These are phyloP conservation scores for Pongo pygmaeus DNA, from an alignment of 2,113 vertebrate genomes.

Conservation along the genomic window DNA sequence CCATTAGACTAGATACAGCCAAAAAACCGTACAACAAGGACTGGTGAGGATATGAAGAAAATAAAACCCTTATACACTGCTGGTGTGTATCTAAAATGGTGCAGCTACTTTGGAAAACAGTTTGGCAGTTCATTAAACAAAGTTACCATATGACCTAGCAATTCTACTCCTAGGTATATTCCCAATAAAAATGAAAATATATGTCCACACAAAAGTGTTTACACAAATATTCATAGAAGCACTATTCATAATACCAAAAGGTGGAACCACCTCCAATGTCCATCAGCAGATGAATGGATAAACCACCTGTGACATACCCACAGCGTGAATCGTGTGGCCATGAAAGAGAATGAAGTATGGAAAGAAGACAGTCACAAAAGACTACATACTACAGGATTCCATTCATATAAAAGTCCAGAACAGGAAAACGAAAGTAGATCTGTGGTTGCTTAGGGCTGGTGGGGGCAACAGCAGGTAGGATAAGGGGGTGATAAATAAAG, in stretches of 20 bases:
- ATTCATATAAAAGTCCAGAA: not conserved
- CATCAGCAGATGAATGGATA: not conserved
- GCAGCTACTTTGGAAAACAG: not conserved
- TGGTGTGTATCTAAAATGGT: not conserved
- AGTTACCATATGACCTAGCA: not conserved
- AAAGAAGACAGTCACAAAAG: not conserved
- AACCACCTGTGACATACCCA: not conserved
- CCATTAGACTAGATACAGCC: not conserved
- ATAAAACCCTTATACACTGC: not conserved
- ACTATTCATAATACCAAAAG: not conserved
- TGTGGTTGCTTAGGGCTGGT: not conserved
- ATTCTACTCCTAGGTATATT: not conserved
- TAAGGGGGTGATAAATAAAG: not conserved
- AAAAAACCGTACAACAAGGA: not conserved
- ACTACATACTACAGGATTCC: not conserved
- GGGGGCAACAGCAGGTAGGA: no score
- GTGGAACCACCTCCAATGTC: not conserved
- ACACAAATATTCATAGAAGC: not conserved
- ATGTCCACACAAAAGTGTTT: not conserved
- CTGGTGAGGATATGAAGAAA: not conserved
- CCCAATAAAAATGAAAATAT: not conserved
- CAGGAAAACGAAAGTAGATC: not conserved
- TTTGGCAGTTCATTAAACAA: not conserved
- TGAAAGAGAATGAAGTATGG: not conserved
- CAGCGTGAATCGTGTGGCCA: not conserved